Evolutionary conservation across 2,888 invertebrate species (phyloP), one percentile per base, ranked within the genome.

Genomic region (Tanytarsus gracilentus): DNA sequence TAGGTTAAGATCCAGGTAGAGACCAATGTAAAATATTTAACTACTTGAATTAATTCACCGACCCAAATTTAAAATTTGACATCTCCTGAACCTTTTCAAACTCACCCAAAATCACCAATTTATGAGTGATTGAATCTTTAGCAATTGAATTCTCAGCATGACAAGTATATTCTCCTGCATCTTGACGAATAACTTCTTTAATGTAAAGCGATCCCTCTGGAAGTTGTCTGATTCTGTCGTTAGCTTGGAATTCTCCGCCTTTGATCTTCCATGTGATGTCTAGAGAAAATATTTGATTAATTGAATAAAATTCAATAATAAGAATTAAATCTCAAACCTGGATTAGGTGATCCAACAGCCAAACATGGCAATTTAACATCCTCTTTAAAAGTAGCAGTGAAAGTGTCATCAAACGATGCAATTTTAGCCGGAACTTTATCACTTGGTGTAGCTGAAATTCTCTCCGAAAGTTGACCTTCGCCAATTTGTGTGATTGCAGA

Each of bases 111-210:
- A 96, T 91, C 64, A 90, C 83, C 58, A 96, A 79, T 61, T 88
- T 86, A 72, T 94, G 93, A 0, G 89, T 89, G 55, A 95, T 91
- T 14, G 90, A 88, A 69, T 95, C 95, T 66, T 90, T 88, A 53
- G 95, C 95, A 72, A 91, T 91, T 23, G 86, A 85, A 74, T 96
- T 96, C 71, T 92, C 89, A 16, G 93, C 94, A 67, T 86, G 85
- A 74, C 96, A 96, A 0, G 92, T 87, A 72, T 96, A 96, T 74
- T 95, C 94, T 60, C 93, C 95, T 60, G 92, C 91, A 75, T 96
- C 95, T 63, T 86, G 85, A 27, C 93, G 82, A 51, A 88, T 86
- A 0, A 94, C 90, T 65, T 90, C 88, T 62, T 88, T 88, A 63
- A 96, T 89, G 67, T 89, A 82, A n/a, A 96, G 76, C 0, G 93